phyloP scores from a whole-genome alignment of 2,797 vertebrate species.

The Gallinago stenura region DNA sequence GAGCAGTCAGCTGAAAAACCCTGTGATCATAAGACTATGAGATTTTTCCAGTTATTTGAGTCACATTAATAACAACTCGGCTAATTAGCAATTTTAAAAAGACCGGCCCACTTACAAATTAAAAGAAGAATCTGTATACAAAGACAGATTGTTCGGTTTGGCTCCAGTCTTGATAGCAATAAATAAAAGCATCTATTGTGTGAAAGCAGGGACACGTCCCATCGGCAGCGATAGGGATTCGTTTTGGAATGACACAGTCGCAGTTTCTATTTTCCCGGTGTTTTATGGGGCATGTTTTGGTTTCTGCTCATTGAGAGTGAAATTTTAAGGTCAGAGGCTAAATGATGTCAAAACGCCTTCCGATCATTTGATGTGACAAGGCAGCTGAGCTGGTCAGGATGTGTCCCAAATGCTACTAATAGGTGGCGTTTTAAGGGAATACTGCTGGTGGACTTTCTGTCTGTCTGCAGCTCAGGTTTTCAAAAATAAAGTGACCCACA shows the following conservation, averaged over 20 bases:
- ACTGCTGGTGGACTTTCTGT: neutral
- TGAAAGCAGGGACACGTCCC: constrained; percentile 24
- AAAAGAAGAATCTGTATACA: constrained; percentile 50
- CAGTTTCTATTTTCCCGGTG: constrained; percentile 64
- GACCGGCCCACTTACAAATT: constrained; percentile 45
- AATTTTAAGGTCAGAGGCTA: constrained; percentile 56
- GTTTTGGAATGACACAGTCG: constrained; percentile 48
- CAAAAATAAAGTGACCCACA: neutral
- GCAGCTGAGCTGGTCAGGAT: constrained; percentile 42
- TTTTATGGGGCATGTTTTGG: constrained; percentile 42
- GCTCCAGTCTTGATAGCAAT: constrained; percentile 47
- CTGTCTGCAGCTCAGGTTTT: neutral
- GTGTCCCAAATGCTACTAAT: neutral
- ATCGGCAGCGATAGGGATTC: constrained; percentile 47
- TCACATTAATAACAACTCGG: constrained; percentile 48
- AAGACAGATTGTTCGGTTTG: constrained; percentile 47
- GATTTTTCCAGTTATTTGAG: constrained; percentile 46
- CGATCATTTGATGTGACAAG: constrained; percentile 52
- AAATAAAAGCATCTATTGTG: constrained; percentile 72
- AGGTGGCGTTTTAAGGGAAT: neutral
- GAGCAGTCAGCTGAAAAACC: neutral
- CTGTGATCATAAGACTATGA: constrained; percentile 17
- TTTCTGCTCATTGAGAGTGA: constrained; percentile 61
- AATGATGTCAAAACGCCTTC: constrained; percentile 48
- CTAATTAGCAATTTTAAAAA: constrained; percentile 57